phyloP scores from a whole-genome alignment of 2,888 invertebrate species.

The Anthoptus insignis region DNA sequence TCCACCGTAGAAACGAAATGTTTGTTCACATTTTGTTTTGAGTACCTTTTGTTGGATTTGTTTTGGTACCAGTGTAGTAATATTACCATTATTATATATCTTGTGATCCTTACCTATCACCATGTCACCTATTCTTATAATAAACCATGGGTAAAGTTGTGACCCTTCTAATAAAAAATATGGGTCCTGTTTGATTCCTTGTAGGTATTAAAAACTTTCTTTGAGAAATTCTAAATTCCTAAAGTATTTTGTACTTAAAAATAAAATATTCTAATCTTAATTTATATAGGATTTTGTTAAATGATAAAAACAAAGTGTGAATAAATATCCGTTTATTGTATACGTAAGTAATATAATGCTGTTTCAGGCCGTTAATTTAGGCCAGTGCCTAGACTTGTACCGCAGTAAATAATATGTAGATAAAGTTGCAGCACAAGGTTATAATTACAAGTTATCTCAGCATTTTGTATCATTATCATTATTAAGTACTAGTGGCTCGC shows the following conservation, averaged over 20 bases:
- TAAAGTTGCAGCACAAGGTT: background rate
- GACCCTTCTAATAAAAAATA: too few species aligned
- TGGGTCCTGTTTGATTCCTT: too few species aligned
- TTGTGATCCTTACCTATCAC: too few species aligned
- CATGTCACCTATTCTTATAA: constrained; percentile 2
- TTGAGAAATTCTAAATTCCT: background rate
- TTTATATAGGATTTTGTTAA: background rate
- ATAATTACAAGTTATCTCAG: too few species aligned
- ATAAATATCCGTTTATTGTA: constrained; percentile 36
- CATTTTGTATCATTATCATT: too few species aligned
- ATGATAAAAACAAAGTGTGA: constrained; percentile 25
- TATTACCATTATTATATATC: too few species aligned
- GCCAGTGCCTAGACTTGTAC: constrained; percentile 59
- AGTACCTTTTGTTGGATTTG: constrained; percentile 14
- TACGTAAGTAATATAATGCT: constrained; percentile 48
- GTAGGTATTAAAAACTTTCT: background rate
- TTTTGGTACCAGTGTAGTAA: constrained; percentile 22
- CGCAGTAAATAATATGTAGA: constrained; percentile 16
- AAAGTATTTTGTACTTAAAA: background rate
- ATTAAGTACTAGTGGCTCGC: too few species aligned
- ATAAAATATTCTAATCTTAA: background rate
- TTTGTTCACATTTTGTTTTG: constrained; percentile 38
- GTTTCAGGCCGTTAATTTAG: constrained; percentile 45
- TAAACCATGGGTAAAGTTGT: too few species aligned
- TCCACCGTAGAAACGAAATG: constrained; percentile 31